phyloP scores from a whole-genome alignment of 2,113 vertebrate species.

The Alouatta palliata region DNA sequence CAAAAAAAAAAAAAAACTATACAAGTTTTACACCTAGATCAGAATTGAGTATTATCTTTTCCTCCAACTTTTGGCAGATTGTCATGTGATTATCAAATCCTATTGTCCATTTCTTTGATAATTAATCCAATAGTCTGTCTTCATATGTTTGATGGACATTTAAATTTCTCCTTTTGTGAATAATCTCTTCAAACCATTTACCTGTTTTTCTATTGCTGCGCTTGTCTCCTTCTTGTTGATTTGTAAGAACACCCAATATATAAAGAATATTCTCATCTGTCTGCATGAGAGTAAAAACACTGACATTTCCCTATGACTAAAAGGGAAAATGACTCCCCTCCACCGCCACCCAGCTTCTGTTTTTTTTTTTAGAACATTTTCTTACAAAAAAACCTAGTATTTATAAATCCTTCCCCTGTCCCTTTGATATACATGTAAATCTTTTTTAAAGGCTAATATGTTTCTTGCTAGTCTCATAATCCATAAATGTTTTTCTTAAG shows the following conservation, averaged over 20 bases:
- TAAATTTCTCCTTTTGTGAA: background rate
- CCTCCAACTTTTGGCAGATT: background rate
- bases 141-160: background rate
- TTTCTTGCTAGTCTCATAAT: background rate
- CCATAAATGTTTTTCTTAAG: background rate
- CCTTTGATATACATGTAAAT: background rate
- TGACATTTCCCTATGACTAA: background rate
- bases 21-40: background rate
- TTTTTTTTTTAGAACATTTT: background rate
- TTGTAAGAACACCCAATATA: background rate
- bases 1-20: background rate
- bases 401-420: background rate
- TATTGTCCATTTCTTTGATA: background rate
- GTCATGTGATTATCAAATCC: background rate
- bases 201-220: background rate
- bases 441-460: background rate
- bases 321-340: background rate
- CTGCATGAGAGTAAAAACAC: background rate
- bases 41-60: background rate
- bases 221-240: background rate
- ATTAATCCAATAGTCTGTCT: background rate
- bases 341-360: too few relatives aligned
- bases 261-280: background rate
- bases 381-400: background rate
- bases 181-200: background rate